Evolutionary conservation across 2,888 invertebrate species (phyloP).

Genomic region (Stenichneumon culpator): DNA sequence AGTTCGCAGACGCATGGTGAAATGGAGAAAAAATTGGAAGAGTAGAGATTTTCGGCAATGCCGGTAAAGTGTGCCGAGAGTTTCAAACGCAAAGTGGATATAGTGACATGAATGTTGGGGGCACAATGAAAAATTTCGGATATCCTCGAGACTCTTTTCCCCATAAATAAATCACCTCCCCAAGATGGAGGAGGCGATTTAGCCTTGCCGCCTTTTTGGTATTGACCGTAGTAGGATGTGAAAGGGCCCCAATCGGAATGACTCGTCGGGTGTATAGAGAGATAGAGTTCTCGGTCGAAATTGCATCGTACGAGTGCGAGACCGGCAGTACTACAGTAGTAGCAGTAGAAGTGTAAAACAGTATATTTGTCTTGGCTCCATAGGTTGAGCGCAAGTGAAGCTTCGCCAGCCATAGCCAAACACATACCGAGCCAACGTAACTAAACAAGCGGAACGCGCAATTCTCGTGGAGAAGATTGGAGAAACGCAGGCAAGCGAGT

Average conservation of each 20-base stretch:
- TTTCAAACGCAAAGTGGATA: too few relatives aligned
- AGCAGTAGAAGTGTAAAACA: slow-evolving; percentile 7
- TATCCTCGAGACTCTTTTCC: not conserved
- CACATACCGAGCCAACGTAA: slow-evolving; percentile 59
- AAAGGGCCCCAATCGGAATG: slow-evolving; percentile 13
- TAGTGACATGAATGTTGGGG: too few relatives aligned
- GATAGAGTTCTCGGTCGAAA: slow-evolving; percentile 15
- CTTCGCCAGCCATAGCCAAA: slow-evolving; percentile 52
- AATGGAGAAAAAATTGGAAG: too few relatives aligned
- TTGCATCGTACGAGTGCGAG: slow-evolving; percentile 13
- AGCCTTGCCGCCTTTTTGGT: not conserved
- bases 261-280: slow-evolving; percentile 34
- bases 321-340: not conserved
- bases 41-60: too few relatives aligned
- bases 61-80: too few relatives aligned
- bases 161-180: not conserved
- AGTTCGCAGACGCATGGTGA: too few relatives aligned
- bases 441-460: slow-evolving; percentile 48
- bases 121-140: not conserved
- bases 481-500: not conserved
- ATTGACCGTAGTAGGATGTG: not conserved
- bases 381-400: slow-evolving; percentile 52
- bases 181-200: not conserved
- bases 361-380: slow-evolving; percentile 63
- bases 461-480: slow-evolving; percentile 32